Base-by-base conservation (phyloP, 2,113 vertebrate genomes). In the Abramis brama region DNA sequence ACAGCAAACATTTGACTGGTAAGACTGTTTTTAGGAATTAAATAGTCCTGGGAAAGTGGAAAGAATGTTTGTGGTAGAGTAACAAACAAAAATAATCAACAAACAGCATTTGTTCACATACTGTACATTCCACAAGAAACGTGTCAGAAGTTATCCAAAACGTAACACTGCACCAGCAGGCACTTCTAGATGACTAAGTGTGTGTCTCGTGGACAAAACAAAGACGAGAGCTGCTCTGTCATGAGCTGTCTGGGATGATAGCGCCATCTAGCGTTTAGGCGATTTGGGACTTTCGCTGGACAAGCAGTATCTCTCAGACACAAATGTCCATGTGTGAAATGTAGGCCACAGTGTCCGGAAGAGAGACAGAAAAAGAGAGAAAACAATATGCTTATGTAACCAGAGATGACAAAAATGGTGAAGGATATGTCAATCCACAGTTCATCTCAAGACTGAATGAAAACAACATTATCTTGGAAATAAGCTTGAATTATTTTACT, bases 221-320 rank as follows among this genome's bases (percentile, higher is more conserved):
- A 79, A 60, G n/a, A 43, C 4, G 2, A 62, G 27, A 64, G 57
- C 57, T 43, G 15, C 39, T 66, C 8, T 12, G 5, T 52, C 6
- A 2, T 4, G 30, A 75, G 2, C 60, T 81, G 60, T 82, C 82
- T 79, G 74, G 85, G 64, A 75, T 79, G 73, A 79, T 19, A 89
- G 71, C 89, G 57, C 89, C 89, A 89, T 89, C 89, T 89, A 88
- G 86, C 66, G 89, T 82, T 82, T 62, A 88, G 47, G 66, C 2
- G 7, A n/a, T 80, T 45, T 79, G 15, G 23, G 50, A 83, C 50
- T 62, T 45, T 43, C 2, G 8, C 27, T 68, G 70, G 52, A 43
- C 55, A 2, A 30, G 25, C 39, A 50, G n/a, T 19, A 68, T 52
- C 79, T 27, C 45, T 71, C 43, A 7, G 9, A 64, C 70, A 75